A percentile compares a stretch with the other conserved stretches of the same genome.
These are phyloP conservation scores for Crioceris asparagi DNA, from an alignment of 2,888 invertebrate species.

Conservation along the genomic window DNA sequence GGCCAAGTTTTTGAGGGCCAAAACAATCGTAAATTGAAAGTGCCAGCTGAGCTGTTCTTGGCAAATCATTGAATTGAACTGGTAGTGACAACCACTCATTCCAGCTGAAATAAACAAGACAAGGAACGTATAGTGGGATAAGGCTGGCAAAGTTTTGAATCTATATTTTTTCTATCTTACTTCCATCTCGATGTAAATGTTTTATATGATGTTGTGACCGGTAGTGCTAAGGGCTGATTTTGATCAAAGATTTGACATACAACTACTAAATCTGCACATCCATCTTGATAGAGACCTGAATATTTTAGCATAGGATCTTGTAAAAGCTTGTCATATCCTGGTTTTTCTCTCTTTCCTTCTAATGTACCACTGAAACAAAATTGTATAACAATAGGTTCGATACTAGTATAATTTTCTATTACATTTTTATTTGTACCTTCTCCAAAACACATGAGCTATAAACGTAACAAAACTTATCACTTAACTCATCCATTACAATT, in stretches of 20 bases:
- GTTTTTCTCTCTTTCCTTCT: conserved; percentile 80
- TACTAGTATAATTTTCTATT: too few relatives aligned
- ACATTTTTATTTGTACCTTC: conserved; percentile 88
- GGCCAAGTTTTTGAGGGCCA: conserved; percentile 69
- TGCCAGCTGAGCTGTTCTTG: conserved; percentile 73
- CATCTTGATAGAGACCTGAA: conserved; percentile 77
- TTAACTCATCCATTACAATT: conserved; percentile 56
- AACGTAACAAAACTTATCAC: conserved; percentile 74
- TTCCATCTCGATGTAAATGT: conserved; percentile 88
- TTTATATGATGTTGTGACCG: conserved; percentile 85
- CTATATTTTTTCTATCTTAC: conserved; percentile 38
- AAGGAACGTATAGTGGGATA: neutral
- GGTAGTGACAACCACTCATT: conserved; percentile 94
- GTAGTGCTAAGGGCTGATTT: conserved; percentile 70
- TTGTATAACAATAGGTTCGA: conserved; percentile 6
- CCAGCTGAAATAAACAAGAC: conserved; percentile 58
- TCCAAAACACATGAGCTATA: conserved; percentile 86
- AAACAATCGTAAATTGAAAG: conserved; percentile 88
- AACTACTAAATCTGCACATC: conserved; percentile 80
- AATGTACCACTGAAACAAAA: conserved; percentile 66
- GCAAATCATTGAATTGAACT: conserved; percentile 81
- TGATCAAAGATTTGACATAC: conserved; percentile 77
- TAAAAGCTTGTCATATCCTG: conserved; percentile 78
- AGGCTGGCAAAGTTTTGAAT: neutral
- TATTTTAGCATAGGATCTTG: conserved; percentile 83